Evolutionary conservation across 2,888 invertebrate species (phyloP).

Genomic region (Leptothorax acervorum): DNA sequence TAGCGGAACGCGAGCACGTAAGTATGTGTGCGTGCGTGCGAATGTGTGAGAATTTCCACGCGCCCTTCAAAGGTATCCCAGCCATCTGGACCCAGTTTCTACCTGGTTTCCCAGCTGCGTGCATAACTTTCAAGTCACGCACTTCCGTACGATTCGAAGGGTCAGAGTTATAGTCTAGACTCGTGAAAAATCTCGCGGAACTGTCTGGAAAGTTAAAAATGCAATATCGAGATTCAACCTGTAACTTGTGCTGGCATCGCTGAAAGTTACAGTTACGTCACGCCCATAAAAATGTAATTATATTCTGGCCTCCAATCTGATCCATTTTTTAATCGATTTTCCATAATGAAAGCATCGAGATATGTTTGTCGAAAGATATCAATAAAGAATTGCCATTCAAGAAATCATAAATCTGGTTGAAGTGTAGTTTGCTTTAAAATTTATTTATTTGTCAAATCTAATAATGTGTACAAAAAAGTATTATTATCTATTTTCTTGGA

Average conservation of each 20-base stretch:
- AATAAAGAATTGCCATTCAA: not conserved
- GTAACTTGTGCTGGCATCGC: not conserved
- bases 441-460: not conserved
- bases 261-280: not conserved
- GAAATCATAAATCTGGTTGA: not conserved
- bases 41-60: slow-evolving; percentile 27
- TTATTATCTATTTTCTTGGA: not conserved
- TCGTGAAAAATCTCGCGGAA: slow-evolving; percentile 13
- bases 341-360: not conserved
- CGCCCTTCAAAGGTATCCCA: slow-evolving; percentile 28
- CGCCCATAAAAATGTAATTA: not conserved
- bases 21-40: too few species aligned
- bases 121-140: slow-evolving; percentile 35
- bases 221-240: not conserved
- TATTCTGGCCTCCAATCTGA: not conserved
- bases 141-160: not conserved
- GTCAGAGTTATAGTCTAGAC: not conserved
- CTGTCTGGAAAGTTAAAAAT: not conserved
- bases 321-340: not conserved
- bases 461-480: not conserved
- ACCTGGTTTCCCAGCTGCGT: slow-evolving; percentile 23
- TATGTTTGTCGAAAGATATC: not conserved
- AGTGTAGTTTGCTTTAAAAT: not conserved
- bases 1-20: not conserved
- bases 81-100: slow-evolving; percentile 46